Base-by-base conservation (phyloP, 2,797 vertebrate genomes). In the Spondyliosoma cantharus region DNA sequence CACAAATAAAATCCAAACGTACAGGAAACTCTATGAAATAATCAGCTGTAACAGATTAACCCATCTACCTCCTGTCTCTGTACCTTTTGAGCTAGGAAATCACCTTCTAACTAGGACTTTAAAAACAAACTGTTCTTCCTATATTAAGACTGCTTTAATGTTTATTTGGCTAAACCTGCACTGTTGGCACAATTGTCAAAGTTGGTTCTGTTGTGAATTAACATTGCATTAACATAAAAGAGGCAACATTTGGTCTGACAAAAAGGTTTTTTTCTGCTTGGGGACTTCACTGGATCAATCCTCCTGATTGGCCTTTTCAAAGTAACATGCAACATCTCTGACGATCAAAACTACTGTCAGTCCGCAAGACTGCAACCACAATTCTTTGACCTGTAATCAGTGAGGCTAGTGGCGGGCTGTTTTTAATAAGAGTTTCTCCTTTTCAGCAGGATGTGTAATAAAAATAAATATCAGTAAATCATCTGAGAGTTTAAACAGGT, bases 401-500 rank as follows among this genome's bases (percentile, higher is more conserved):
- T 32, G 63, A 60, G 63, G 60, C 66, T 45, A 64, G 83, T 65
- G 73, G 68, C 54, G 73, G 84, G 66, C 58, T 49, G 22, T 54
- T 76, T 76, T 53, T 48, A 58, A 71, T 45, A 19, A 57, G 56
- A 75, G 75, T 57, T 63, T 84, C 79, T 91, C 88, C 63, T 80
- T 52, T 88, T 95, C 93, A 95, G 93, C 93, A 95, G 93, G 93
- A 93, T 92, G 89, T 92, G 74, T 91, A 92, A 88, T 83, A 78
- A 87, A 92, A 93, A 94, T 92, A 93, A 93, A 93, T 93, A 94
- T 90, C 84, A 86, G 78, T 85, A 88, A 87, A 87, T 91, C 76
- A 82, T 83, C 72, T 80, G 77, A 81, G 73, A 78, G 76, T 89
- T 82, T 71, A 48, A 78, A 89, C 62, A 89, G 78, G 79, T 87